Base-by-base conservation (phyloP, 2,797 vertebrate genomes). In the Protosalanx chinensis region DNA sequence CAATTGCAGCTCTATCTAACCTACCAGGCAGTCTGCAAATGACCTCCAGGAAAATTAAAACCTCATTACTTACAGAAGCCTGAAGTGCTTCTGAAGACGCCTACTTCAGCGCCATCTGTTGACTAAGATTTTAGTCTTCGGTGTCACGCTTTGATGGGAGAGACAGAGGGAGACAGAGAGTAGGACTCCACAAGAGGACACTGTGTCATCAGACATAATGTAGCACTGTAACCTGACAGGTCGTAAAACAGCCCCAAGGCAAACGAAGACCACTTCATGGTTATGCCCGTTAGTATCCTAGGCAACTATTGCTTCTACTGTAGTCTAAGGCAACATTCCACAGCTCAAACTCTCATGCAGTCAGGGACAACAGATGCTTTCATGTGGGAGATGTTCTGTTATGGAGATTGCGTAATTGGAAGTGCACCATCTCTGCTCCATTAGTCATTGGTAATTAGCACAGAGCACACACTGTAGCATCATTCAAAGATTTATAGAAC, bases 21-120 rank as follows among this genome's bases (percentile, higher is more conserved):
- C 18, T 62, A 71, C 27, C 66, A 37, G 23, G 18, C 74, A 27
- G n/a, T 16, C 2, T 66, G 13, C 37, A 67, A 72, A 76, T 69
- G 75, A 80, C 68, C 73, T 70, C 64, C 37, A 59, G 68, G 56
- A 68, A n/a, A 53, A 81, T 72, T 67, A 67, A 62, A 51, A 71
- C 41, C 56, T 59, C 15, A 13, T 77, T 70, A 70, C 20, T 37
- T 1, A 20, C 5, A 4, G 5, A 49, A 51, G 37, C 41, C 23
- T 15, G 23, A 62, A 30, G 6, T 53, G 58, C 58, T 60, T 60
- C 20, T 29, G 58, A 23, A 32, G 63, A 32, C 49, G 72, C 69
- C 67, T 69, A 18, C 82, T 79, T 81, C 77, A 82, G 84, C 82
- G 79, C 90, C 91, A 89, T 87, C 90, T 91, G 74, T 82, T 91